A percentile compares a stretch with the other conserved stretches of the same genome.
Conservation (phyloP, 2,888 invertebrate species). For the Acrobeloides nanus region DNA sequence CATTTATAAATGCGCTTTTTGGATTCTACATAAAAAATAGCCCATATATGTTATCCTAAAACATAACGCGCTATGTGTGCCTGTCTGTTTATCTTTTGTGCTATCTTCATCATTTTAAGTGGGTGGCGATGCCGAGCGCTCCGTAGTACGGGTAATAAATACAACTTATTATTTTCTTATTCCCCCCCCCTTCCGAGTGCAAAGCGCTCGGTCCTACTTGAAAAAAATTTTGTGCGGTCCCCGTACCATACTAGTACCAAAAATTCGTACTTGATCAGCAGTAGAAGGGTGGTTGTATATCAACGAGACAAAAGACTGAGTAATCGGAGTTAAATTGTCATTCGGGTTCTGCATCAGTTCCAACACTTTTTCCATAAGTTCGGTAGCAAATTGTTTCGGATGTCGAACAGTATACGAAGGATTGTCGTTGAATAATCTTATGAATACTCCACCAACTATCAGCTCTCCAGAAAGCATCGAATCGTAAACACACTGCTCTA, state of each 20-base stretch:
- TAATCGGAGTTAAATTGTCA: constrained; percentile 72
- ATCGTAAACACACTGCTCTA: constrained; percentile 55
- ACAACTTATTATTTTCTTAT: too few relatives aligned
- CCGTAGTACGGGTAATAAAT: too few relatives aligned
- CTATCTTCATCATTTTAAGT: too few relatives aligned
- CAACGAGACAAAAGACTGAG: constrained; percentile 74
- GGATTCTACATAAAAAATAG: too few relatives aligned
- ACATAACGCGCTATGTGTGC: too few relatives aligned
- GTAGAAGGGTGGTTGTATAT: constrained; percentile 78
- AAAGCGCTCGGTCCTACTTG: too few relatives aligned
- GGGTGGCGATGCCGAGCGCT: too few relatives aligned
- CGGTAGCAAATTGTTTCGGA: constrained; percentile 88
- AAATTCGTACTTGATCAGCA: constrained; percentile 67
- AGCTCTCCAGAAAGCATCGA: constrained; percentile 68
- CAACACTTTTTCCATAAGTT: constrained; percentile 73
- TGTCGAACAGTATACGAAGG: constrained; percentile 90
- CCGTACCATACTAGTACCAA: not conserved
- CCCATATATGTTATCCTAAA: too few relatives aligned
- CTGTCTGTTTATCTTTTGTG: too few relatives aligned
- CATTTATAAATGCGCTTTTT: too few relatives aligned
- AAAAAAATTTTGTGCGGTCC: too few relatives aligned
- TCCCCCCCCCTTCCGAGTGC: too few relatives aligned
- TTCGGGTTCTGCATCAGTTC: constrained; percentile 57
- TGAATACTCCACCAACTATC: constrained; percentile 88
- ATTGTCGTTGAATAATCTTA: constrained; percentile 85